Conservation (phyloP, 2,113 vertebrate genomes). For the Phyllostomus hastatus region DNA sequence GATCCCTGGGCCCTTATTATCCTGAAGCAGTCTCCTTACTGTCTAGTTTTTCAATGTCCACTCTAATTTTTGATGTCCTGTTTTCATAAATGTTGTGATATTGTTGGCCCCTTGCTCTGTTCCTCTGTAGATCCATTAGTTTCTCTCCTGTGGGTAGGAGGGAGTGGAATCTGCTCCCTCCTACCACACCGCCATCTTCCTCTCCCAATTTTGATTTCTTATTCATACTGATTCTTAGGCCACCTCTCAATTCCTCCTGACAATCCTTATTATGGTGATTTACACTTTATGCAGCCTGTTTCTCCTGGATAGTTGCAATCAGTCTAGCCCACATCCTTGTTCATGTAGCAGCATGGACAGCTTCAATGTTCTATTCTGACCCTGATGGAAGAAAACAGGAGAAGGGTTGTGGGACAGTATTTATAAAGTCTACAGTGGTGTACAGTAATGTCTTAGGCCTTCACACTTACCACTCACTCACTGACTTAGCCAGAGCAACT, state of each 20-base stretch:
- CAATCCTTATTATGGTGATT: background rate
- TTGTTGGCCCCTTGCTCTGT: no score
- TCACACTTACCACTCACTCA: background rate
- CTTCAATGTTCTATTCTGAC: background rate
- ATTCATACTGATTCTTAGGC: background rate
- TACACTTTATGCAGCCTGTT: background rate
- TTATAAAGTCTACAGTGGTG: background rate
- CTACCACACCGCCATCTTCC: no score
- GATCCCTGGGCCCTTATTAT: no score
- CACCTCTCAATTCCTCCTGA: background rate
- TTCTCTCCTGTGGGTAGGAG: no score
- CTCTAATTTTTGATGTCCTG: no score
- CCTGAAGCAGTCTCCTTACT: no score
- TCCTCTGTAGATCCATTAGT: no score
- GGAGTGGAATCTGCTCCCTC: no score
- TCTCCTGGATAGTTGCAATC: background rate
- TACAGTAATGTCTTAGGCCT: background rate
- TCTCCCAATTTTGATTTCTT: background rate
- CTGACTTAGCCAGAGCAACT: background rate
- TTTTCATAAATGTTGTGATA: no score
- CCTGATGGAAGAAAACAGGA: background rate
- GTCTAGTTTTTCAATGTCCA: no score
- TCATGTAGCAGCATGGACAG: background rate
- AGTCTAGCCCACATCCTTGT: no score
- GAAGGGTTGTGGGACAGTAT: background rate